A percentile compares a stretch with the other conserved stretches of the same genome.
Conservation (phyloP, 2,888 invertebrate genomes). For the Crematogaster levior region DNA sequence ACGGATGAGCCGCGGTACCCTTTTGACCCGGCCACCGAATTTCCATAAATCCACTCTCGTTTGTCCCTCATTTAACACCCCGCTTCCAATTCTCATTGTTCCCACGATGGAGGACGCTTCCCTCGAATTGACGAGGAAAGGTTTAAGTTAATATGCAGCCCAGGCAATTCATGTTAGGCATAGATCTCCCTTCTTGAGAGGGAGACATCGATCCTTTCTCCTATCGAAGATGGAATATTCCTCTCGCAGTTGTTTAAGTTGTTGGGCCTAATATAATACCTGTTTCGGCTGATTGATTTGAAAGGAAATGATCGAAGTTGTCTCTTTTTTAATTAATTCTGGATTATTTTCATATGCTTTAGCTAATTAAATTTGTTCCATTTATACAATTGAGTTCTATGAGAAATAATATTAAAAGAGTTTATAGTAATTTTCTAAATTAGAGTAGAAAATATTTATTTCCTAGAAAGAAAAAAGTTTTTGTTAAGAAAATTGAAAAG, state of each 20-base stretch:
- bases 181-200: conserved; percentile 13
- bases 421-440: not conserved
- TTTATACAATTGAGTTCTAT: not conserved
- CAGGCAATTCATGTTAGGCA: conserved; percentile 14
- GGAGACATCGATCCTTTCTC: conserved; percentile 40
- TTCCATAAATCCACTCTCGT: conserved; percentile 72
- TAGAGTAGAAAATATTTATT: not conserved
- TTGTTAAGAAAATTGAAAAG: not conserved
- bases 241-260: conserved; percentile 10
- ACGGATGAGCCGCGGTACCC: conserved; percentile 58
- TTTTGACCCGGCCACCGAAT: conserved; percentile 66
- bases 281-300: conserved; percentile 25
- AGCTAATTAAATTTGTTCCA: not conserved
- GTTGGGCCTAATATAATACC: conserved; percentile 5
- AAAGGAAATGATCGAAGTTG: not conserved
- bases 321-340: not conserved
- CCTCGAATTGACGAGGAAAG: conserved; percentile 30
- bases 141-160: conserved; percentile 41
- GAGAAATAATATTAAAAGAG: not conserved
- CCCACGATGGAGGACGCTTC: conserved; percentile 18
- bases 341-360: conserved; percentile 10
- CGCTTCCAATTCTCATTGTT: conserved; percentile 32
- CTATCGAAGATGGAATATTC: conserved; percentile 22
- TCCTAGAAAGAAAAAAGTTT: not conserved
- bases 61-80: conserved; percentile 19